phyloP scores from a whole-genome alignment of 1,140 invertebrate species.

The Dolichoris vasculosae region DNA sequence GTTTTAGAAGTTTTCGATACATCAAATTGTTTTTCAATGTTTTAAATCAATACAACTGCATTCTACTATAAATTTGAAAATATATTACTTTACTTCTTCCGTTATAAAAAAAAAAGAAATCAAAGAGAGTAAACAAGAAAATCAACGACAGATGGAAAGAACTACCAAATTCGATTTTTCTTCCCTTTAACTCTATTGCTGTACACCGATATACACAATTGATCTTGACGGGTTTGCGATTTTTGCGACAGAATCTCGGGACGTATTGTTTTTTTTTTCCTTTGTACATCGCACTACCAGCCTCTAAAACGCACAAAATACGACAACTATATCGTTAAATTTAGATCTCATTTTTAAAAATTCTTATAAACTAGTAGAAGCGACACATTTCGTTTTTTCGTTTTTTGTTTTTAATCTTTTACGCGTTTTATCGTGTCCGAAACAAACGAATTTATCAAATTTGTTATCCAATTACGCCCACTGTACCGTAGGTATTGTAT shows the following conservation, averaged over 20 bases:
- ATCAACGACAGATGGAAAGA: background rate
- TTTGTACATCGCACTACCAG: background rate
- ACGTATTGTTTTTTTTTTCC: background rate
- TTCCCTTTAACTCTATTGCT: background rate
- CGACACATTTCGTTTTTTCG: too few species aligned
- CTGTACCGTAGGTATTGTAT: too few species aligned
- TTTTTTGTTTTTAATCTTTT: too few species aligned
- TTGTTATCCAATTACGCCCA: too few species aligned
- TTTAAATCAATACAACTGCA: background rate
- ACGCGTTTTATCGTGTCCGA: too few species aligned
- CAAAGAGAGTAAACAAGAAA: background rate
- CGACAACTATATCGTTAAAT: background rate
- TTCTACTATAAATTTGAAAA: background rate
- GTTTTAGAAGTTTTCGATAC: too few species aligned
- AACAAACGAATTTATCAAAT: too few species aligned
- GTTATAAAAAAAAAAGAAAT: background rate
- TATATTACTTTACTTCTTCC: background rate
- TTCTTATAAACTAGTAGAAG: background rate
- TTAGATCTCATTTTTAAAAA: background rate
- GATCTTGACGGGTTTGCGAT: background rate
- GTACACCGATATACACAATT: background rate
- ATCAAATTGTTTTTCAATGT: too few species aligned
- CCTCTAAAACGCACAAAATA: background rate
- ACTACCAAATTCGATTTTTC: background rate
- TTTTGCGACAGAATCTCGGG: background rate